phyloP scores from a whole-genome alignment of 2,888 invertebrate species.

The Zhengitettix transpicula region DNA sequence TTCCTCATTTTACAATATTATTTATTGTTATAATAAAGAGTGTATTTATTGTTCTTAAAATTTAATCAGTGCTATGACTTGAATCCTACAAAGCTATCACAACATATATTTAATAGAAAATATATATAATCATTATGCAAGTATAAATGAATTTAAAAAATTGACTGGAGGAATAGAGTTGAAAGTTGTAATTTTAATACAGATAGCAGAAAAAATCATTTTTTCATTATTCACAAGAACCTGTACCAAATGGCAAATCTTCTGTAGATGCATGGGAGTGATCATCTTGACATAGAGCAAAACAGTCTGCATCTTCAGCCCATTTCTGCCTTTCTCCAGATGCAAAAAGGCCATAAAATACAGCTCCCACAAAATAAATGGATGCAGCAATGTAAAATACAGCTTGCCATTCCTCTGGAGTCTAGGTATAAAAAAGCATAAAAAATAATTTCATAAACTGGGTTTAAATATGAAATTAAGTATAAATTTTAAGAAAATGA shows the following conservation, averaged over 20 bases:
- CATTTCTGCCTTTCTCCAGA: constrained; percentile 72
- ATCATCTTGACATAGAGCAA: constrained; percentile 10
- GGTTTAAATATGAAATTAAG: neutral
- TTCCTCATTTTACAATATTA: too few relatives aligned
- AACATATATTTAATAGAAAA: too few relatives aligned
- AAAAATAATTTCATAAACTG: neutral
- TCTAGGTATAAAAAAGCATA: constrained; percentile 31
- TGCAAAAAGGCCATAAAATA: constrained; percentile 65
- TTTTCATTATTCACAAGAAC: constrained; percentile 9
- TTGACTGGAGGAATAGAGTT: too few relatives aligned
- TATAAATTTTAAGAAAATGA: neutral
- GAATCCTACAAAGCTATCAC: too few relatives aligned
- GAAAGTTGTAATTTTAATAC: too few relatives aligned
- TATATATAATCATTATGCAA: too few relatives aligned
- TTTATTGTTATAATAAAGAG: too few relatives aligned
- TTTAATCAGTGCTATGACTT: too few relatives aligned
- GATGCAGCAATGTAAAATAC: constrained; percentile 74
- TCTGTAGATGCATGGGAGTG: constrained; percentile 13
- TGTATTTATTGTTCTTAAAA: too few relatives aligned
- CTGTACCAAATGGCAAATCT: constrained; percentile 14
- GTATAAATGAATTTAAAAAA: too few relatives aligned
- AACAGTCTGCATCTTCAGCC: constrained; percentile 36
- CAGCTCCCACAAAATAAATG: constrained; percentile 68
- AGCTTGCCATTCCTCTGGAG: constrained; percentile 61
- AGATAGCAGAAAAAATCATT: too few relatives aligned